A percentile compares a stretch with the other conserved stretches of the same genome.
phyloP scores from a whole-genome alignment of 2,888 invertebrate genomes.

The Acanthacorydalis orientalis region DNA sequence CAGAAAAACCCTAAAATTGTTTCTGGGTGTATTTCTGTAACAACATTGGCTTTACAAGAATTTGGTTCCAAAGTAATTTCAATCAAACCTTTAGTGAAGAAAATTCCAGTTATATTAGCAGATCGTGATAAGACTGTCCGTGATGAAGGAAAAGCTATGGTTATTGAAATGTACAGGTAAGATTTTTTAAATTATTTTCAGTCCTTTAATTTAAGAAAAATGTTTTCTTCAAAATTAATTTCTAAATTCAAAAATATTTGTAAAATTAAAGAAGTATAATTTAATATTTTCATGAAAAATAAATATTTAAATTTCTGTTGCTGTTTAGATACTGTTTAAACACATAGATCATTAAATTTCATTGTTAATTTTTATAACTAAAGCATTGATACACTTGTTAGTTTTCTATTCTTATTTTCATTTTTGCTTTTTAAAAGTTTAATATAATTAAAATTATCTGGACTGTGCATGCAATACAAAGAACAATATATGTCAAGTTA shows the following conservation, averaged over 20 bases:
- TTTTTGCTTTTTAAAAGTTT: background rate
- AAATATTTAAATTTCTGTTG: too few relatives aligned
- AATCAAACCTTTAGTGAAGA: slow-evolving; percentile 79
- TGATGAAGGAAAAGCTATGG: slow-evolving; percentile 79
- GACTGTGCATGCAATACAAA: background rate
- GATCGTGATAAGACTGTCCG: slow-evolving; percentile 84
- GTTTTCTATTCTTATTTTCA: background rate
- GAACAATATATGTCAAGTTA: too few relatives aligned
- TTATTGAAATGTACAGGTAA: slow-evolving; percentile 79
- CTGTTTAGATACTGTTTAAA: too few relatives aligned
- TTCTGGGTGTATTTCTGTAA: slow-evolving; percentile 59
- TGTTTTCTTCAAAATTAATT: background rate
- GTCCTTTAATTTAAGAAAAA: background rate
- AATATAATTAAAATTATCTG: background rate
- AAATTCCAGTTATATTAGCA: slow-evolving; percentile 65
- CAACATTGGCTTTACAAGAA: slow-evolving; percentile 63
- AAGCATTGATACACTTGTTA: too few relatives aligned
- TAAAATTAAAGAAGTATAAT: too few relatives aligned
- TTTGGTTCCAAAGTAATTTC: slow-evolving; percentile 86
- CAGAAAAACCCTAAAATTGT: slow-evolving; percentile 95
- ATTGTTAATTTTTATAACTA: too few relatives aligned
- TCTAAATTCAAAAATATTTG: too few relatives aligned
- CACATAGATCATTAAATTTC: too few relatives aligned
- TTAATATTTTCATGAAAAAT: too few relatives aligned
- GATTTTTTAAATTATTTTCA: slow-evolving; percentile 11